Conservation (phyloP, 2,113 vertebrate genomes). For the Cololabis saira region DNA sequence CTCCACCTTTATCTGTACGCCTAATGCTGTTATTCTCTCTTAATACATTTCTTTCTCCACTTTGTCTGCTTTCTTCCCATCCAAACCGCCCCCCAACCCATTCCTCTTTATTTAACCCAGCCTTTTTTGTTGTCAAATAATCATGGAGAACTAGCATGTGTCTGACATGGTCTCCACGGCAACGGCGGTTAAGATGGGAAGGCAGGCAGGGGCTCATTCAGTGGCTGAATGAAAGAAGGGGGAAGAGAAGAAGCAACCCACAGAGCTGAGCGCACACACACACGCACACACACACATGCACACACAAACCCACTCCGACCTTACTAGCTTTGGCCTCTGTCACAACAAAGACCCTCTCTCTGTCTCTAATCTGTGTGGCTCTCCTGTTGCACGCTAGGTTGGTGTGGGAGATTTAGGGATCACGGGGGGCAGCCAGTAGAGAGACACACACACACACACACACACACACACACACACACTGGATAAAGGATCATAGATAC, state of each 20-base stretch:
- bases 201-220: slow-evolving; percentile 81
- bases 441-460: slow-evolving; percentile 24
- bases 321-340: slow-evolving; percentile 50
- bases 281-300: slow-evolving; percentile 13
- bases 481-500: slow-evolving; percentile 28
- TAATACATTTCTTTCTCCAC: slow-evolving; percentile 48
- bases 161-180: slow-evolving; percentile 85
- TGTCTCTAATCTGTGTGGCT: slow-evolving; percentile 54
- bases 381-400: slow-evolving; percentile 42
- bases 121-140: slow-evolving; percentile 85
- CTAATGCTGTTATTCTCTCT: slow-evolving; percentile 35
- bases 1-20: slow-evolving; percentile 47
- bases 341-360: slow-evolving; percentile 46
- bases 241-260: slow-evolving; percentile 66
- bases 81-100: slow-evolving; percentile 29
- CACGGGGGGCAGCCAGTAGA: slow-evolving; percentile 11
- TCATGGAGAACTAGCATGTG: slow-evolving; percentile 84
- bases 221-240: slow-evolving; percentile 78
- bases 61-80: slow-evolving; percentile 41
- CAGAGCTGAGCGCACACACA: slow-evolving; percentile 37
- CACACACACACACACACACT: not conserved
- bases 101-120: slow-evolving; percentile 79
- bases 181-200: slow-evolving; percentile 82
- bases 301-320: slow-evolving; percentile 24
- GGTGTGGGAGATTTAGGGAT: slow-evolving; percentile 30